phyloP scores from a whole-genome alignment of 2,888 invertebrate genomes.

The Meta bourneti region DNA sequence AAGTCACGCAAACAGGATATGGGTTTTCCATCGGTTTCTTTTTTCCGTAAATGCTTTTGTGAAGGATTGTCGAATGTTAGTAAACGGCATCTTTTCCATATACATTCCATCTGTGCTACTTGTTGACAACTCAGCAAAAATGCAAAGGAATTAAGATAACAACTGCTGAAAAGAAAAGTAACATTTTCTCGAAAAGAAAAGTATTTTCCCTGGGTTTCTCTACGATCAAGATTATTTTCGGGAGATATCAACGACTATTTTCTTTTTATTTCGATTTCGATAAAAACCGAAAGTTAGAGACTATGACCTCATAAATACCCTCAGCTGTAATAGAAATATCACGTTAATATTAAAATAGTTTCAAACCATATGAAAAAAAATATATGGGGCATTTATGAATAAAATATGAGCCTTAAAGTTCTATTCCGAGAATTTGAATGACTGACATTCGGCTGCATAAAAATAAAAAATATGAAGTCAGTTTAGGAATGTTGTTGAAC shows the following conservation, averaged over 20 bases:
- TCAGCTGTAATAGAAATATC: neutral
- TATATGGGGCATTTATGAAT: too few species aligned
- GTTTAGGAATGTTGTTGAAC: too few species aligned
- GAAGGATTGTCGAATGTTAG: neutral
- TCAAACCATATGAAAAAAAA: too few species aligned
- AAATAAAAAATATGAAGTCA: too few species aligned
- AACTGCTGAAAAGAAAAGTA: neutral
- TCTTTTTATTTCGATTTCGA: neutral
- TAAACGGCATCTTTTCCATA: conserved; percentile 4
- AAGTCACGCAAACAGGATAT: neutral
- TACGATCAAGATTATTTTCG: neutral
- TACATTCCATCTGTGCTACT: neutral
- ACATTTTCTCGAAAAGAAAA: neutral
- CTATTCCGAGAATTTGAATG: too few species aligned
- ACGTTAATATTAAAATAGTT: too few species aligned
- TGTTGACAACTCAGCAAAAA: conserved; percentile 36
- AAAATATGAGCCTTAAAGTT: too few species aligned
- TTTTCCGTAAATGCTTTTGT: neutral
- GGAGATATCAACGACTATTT: neutral
- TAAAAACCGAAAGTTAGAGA: neutral
- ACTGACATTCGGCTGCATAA: too few species aligned
- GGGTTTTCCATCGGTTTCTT: neutral
- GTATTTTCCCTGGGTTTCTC: neutral
- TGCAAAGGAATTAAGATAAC: conserved; percentile 10
- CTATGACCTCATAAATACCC: neutral